Evolutionary conservation across 2,888 invertebrate genomes (phyloP).

Genomic region (Meandrusa payeni): DNA sequence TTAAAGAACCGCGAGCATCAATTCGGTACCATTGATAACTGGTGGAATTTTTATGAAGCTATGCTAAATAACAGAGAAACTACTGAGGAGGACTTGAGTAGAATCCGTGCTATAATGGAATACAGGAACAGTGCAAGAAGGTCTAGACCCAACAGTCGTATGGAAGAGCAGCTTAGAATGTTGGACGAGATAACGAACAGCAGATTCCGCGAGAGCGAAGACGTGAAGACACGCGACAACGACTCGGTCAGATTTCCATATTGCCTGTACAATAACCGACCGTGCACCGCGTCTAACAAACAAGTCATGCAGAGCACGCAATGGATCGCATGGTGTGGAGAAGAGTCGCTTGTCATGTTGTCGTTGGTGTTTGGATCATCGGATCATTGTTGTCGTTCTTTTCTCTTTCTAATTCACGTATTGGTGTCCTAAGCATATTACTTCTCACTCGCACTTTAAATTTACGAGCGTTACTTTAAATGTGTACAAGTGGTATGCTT

Average conservation of each 20-base stretch:
- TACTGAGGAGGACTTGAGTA: constrained; percentile 48
- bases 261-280: constrained; percentile 36
- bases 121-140: constrained; percentile 43
- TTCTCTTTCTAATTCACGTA: constrained; percentile 31
- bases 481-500: constrained; percentile 9
- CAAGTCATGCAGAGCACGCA: constrained; percentile 34
- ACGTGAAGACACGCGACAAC: constrained; percentile 48
- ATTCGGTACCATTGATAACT: constrained; percentile 72
- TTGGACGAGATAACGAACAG: constrained; percentile 61
- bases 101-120: constrained; percentile 50
- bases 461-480: too few species aligned
- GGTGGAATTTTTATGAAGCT: constrained; percentile 73
- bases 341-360: constrained; percentile 32
- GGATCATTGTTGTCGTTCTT: constrained; percentile 28
- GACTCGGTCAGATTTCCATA: constrained; percentile 66
- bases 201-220: constrained; percentile 59
- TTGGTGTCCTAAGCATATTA: constrained; percentile 27
- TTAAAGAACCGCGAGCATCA: constrained; percentile 65
- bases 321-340: constrained; percentile 38
- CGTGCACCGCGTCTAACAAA: constrained; percentile 34
- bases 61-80: constrained; percentile 55
- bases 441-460: too few species aligned
- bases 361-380: constrained; percentile 29
- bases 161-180: constrained; percentile 66
- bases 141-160: constrained; percentile 54